Evolutionary conservation across 2,888 invertebrate genomes (phyloP).

Genomic region (Rhopalosiphum nymphaeae): DNA sequence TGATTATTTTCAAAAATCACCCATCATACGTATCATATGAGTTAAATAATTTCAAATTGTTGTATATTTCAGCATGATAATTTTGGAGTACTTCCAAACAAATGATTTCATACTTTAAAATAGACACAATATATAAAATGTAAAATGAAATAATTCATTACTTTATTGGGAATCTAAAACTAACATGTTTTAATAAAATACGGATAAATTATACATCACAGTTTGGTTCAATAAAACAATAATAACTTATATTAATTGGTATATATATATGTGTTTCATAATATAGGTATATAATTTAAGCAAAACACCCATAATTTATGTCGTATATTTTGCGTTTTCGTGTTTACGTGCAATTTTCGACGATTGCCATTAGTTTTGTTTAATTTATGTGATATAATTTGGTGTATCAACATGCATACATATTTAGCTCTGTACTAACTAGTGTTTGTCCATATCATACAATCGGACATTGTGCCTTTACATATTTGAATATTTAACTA

Average conservation of each 20-base stretch:
- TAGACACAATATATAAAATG: background rate
- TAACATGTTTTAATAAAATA: background rate
- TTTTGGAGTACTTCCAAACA: background rate
- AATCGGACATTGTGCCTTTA: background rate
- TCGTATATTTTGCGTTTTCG: conserved; percentile 9
- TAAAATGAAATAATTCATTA: background rate
- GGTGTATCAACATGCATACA: background rate
- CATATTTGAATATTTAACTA: background rate
- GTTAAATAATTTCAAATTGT: background rate
- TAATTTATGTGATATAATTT: conserved; percentile 34
- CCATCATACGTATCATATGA: background rate
- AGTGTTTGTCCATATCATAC: background rate
- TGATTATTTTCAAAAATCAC: background rate
- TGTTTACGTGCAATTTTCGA: background rate
- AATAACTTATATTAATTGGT: background rate
- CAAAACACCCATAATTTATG: conserved; percentile 6
- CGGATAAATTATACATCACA: background rate
- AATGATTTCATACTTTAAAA: background rate
- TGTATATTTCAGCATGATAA: background rate
- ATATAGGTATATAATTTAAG: background rate
- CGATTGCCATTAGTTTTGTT: background rate
- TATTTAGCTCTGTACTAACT: background rate
- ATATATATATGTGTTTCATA: background rate
- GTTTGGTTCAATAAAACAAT: background rate
- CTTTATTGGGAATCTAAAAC: background rate